These are phyloP conservation scores for Xiphorhynchus elegans DNA, from an alignment of 2,113 vertebrate genomes.

Conservation along the genomic window DNA sequence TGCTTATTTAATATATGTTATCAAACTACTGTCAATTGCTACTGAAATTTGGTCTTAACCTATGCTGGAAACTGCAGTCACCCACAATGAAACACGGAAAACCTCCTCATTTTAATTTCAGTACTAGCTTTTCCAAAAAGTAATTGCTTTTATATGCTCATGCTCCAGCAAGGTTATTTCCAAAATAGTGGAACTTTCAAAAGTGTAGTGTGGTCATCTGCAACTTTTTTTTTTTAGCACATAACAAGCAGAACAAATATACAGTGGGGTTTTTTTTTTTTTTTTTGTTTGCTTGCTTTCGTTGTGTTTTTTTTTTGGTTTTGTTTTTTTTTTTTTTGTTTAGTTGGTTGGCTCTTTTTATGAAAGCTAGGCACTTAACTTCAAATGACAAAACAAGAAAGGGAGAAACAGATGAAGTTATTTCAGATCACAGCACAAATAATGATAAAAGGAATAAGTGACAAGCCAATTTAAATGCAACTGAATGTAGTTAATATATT, in stretches of 20 bases:
- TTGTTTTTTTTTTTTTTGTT: no score
- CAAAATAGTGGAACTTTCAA: not conserved
- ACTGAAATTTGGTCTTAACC: not conserved
- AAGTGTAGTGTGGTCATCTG: not conserved
- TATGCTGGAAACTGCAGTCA: not conserved
- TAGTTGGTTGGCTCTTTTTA: not conserved
- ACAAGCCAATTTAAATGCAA: not conserved
- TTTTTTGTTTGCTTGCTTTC: no score
- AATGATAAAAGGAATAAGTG: not conserved
- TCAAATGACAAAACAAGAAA: slow-evolving; percentile 10
- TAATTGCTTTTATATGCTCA: not conserved
- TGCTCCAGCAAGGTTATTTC: not conserved
- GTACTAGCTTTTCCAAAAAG: not conserved
- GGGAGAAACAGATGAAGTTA: not conserved
- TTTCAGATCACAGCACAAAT: not conserved
- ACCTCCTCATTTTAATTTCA: not conserved
- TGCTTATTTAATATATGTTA: not conserved
- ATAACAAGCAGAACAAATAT: not conserved
- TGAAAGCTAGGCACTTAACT: not conserved
- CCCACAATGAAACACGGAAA: not conserved
- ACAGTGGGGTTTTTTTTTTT: not conserved
- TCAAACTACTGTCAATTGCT: not conserved
- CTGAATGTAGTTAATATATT: not conserved
- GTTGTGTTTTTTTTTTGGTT: not conserved
- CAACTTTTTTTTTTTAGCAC: not conserved